These are phyloP conservation scores for Champsocephalus esox DNA, from an alignment of 2,797 vertebrate species.

Conservation along the genomic window DNA sequence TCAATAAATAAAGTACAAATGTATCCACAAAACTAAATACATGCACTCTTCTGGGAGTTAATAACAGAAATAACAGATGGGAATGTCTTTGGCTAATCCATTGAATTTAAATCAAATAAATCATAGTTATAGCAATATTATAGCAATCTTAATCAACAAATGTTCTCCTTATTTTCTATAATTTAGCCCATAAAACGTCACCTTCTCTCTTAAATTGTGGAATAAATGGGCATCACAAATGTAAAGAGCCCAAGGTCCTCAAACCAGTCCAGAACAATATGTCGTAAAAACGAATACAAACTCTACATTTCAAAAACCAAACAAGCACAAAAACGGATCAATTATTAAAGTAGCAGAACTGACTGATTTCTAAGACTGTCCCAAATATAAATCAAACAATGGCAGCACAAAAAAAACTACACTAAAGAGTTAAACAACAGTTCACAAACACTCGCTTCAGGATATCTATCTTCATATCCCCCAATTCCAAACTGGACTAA, in stretches of 20 bases:
- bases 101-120: conserved; percentile 13
- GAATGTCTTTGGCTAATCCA: conserved; percentile 4
- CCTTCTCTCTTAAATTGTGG: neutral
- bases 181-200: conserved; percentile 1
- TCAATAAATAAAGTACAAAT: neutral
- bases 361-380: conserved; percentile 11
- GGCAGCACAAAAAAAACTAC: conserved; percentile 8
- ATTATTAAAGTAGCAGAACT: conserved; percentile 1
- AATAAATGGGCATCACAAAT: no score
- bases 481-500: conserved; percentile 9
- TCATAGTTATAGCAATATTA: no score
- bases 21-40: neutral
- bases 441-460: neutral
- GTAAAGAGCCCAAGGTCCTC: neutral
- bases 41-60: conserved; percentile 8
- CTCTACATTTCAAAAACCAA: neutral
- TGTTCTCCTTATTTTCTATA: neutral
- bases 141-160: conserved; percentile 3
- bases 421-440: conserved; percentile 2
- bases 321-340: neutral
- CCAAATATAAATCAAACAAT: conserved; percentile 19
- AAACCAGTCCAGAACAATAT: neutral
- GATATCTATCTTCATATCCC: conserved; percentile 12
- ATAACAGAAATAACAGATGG: conserved; percentile 15
- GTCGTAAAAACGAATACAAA: neutral